A percentile compares a stretch with the other conserved stretches of the same genome.
These are phyloP conservation scores for human (Homo sapiens) DNA, from an alignment of 2,113 vertebrate species.

Conservation along the genomic window DNA sequence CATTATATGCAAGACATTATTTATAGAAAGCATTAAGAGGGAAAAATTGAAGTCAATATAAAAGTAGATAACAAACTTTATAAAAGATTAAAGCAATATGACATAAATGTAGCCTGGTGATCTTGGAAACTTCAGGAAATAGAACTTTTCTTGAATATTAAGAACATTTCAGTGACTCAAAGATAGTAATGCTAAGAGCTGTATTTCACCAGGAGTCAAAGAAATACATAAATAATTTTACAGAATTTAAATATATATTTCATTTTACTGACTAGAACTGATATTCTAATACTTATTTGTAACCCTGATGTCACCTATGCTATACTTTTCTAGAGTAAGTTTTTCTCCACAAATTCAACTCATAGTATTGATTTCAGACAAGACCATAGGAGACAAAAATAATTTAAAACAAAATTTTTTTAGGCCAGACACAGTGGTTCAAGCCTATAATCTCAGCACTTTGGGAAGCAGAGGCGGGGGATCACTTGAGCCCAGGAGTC, in stretches of 20 bases:
- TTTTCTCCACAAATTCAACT: slow-evolving; percentile 28
- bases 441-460: too few relatives aligned
- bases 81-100: neutral
- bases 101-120: slow-evolving; percentile 13
- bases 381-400: too few relatives aligned
- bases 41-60: neutral
- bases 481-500: too few relatives aligned
- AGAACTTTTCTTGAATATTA: slow-evolving; percentile 5
- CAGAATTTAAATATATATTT: neutral
- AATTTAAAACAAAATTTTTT: too few relatives aligned
- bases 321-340: neutral
- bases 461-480: too few relatives aligned
- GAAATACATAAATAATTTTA: slow-evolving; percentile 8
- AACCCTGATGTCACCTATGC: neutral
- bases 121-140: neutral
- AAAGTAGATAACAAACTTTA: neutral
- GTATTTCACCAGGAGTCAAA: slow-evolving; percentile 16
- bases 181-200: neutral
- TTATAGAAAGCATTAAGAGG: neutral
- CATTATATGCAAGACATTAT: neutral
- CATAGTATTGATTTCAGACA: neutral
- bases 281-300: slow-evolving; percentile 10
- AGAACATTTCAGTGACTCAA: slow-evolving; percentile 31
- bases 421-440: too few relatives aligned
- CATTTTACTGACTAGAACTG: neutral